Base-by-base conservation (phyloP, 2,888 invertebrate species). In the Saturnia pavonia region DNA sequence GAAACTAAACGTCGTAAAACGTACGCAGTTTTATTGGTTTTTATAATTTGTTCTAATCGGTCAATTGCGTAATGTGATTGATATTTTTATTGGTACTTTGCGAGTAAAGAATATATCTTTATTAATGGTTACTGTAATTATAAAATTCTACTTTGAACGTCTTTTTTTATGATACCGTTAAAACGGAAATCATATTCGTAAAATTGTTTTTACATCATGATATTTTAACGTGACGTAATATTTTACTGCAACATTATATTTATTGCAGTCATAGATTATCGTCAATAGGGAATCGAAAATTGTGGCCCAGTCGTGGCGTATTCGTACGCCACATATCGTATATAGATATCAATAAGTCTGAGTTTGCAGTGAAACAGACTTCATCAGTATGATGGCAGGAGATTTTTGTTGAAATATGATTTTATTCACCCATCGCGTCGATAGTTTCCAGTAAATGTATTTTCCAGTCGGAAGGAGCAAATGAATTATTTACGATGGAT, bases 11-110 rank as follows among this genome's bases (percentile, higher is more conserved):
- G 63, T 72, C 73, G 68, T 76, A 72, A 74, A 75, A 69, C 57
- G 67, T 69, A 69, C 71, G 51, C 27, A 70, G 68, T 73, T 76
- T n/a, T 78, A 80, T 78, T 80, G 76, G 78, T 78, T 82, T 81
- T 79, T 76, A 75, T 77, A 80, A 82, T 81, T 76, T 75, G 68
- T 72, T 73, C 70, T 81, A 78, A 82, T 80, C 76, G 76, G 72
- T 75, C 72, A 72, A 63, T 71, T 72, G 70, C 71, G 72, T 71
- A 72, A 75, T 57, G 67, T 68, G 73, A 72, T 76, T 73, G 71
- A 72, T 73, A 69, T 65, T 71, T 73, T 69, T 73, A 71, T 72
- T 73, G 67, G n/a, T 68, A 68, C 45, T 68, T 63, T 68, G 67
- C 34, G 63, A 14, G 48, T 63, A 40, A 68, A 60, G 25, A 68